phyloP scores from a whole-genome alignment of 2,797 vertebrate genomes.

The Neosilurus hyrtlii region DNA sequence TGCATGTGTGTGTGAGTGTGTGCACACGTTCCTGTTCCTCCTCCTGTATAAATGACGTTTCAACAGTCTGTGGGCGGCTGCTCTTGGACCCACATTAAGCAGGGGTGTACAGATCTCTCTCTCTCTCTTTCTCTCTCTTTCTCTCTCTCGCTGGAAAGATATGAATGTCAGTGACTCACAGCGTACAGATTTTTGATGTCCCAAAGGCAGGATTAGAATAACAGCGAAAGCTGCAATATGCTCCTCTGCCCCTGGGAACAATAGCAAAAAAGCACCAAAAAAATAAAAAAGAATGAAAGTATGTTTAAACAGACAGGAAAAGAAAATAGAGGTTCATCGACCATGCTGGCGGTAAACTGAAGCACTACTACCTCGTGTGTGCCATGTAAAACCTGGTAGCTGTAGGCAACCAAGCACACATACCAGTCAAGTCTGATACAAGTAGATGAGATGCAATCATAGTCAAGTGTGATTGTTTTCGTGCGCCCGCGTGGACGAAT shows the following conservation, averaged over 20 bases:
- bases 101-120: constrained; percentile 23
- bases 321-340: constrained; percentile 10
- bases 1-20: constrained; percentile 10
- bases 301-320: constrained; percentile 27
- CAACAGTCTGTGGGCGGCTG: constrained; percentile 33
- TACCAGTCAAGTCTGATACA: constrained; percentile 14
- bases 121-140: constrained; percentile 2
- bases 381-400: constrained; percentile 26
- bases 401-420: not conserved
- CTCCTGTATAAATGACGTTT: constrained; percentile 43
- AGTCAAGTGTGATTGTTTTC: constrained; percentile 42
- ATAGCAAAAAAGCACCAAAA: not conserved
- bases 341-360: constrained; percentile 6
- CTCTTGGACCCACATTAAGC: constrained; percentile 20
- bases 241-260: constrained; percentile 23
- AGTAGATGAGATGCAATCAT: constrained; percentile 35
- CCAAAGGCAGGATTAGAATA: constrained; percentile 26
- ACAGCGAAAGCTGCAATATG: constrained; percentile 11
- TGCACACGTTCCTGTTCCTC: constrained; percentile 19
- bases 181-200: constrained; percentile 26
- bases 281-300: not conserved
- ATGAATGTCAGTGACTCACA: constrained; percentile 41
- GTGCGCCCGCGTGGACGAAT: constrained; percentile 28
- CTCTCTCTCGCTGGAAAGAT: constrained; percentile 13
- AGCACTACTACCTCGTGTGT: not conserved